phyloP scores from a whole-genome alignment of 2,113 vertebrate genomes.

The Cyphomyrus discorhynchus region DNA sequence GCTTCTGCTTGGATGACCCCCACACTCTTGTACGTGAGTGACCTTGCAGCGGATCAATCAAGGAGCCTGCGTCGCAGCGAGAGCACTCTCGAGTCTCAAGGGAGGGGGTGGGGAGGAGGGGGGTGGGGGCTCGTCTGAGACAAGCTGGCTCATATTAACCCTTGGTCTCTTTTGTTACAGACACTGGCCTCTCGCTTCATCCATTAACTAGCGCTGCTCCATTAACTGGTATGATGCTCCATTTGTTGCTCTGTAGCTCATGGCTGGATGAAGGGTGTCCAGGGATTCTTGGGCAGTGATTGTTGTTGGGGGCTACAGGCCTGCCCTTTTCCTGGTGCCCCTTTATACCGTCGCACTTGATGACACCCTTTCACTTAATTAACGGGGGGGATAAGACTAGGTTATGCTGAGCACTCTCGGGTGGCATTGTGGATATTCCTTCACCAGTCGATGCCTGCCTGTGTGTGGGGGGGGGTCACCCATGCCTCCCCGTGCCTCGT shows the following conservation, averaged over 20 bases:
- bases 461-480: not conserved
- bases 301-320: not conserved
- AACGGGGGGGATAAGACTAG: not conserved
- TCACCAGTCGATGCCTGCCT: not conserved
- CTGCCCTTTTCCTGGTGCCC: not conserved
- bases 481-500: not conserved
- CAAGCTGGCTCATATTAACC: not conserved
- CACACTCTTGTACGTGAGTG: not conserved
- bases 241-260: not conserved
- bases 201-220: not conserved
- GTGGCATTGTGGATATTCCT: not conserved
- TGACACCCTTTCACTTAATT: not conserved
- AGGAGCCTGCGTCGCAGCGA: not conserved
- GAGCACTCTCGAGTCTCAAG: not conserved
- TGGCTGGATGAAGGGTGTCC: not conserved
- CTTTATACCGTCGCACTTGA: not conserved
- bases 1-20: not conserved
- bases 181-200: not conserved
- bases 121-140: not conserved
- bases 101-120: too few relatives aligned
- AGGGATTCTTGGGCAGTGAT: not conserved
- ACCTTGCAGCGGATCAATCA: not conserved
- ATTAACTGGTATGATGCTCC: not conserved
- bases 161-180: not conserved
- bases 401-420: not conserved